Evolutionary conservation across 2,113 vertebrate genomes (phyloP), one percentile per base, ranked within the genome.

Genomic region (Bubalus kerabau): DNA sequence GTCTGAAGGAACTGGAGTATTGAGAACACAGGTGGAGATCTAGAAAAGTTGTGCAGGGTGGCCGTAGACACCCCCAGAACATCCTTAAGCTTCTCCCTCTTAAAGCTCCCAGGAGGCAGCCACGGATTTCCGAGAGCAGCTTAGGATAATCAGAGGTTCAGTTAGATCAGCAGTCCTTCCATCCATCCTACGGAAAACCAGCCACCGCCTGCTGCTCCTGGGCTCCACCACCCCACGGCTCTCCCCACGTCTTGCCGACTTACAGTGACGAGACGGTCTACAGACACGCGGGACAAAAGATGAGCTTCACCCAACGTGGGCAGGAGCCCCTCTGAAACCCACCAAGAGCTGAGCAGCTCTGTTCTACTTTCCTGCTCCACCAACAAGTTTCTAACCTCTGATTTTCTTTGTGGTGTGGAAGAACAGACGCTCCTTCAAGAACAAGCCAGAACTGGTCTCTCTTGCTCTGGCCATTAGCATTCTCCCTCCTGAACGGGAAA

Each of bases 81-180:
- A 57, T 5, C 74, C 93, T 60, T 89, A 90, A 82, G 82, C 87
- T 14, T 64, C 89, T 89, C 46, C 40, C 17, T 52, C 90, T 90
- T 23, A 30, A 1, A 1, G 40, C 74, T 94, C 85, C 62, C 9
- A 30, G 93, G 86, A 4, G 91, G 81, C 26, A 43, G 60, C 0
- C 71, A 62, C 0, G 28, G 96, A 96, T 93, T 98, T 90, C 94
- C 71, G 62, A 52, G 74, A 97, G 96, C 81, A 32, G 96, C 78
- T 95, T 50, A 98, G 90, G 96, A 59, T 92, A 59, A 93, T 30
- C 30, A 0, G 48, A 84, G 87, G 76, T n/a, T 40, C 84, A 0
- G 3, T 26, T 32, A 57, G 84, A 96, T 91, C 96, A 60, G 86
- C 90, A 59, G 96, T 84, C 87, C 85, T 88, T 56, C 83, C 46